Evolutionary conservation across 2,888 invertebrate species (phyloP).

Genomic region (Hypolimnas misippus): DNA sequence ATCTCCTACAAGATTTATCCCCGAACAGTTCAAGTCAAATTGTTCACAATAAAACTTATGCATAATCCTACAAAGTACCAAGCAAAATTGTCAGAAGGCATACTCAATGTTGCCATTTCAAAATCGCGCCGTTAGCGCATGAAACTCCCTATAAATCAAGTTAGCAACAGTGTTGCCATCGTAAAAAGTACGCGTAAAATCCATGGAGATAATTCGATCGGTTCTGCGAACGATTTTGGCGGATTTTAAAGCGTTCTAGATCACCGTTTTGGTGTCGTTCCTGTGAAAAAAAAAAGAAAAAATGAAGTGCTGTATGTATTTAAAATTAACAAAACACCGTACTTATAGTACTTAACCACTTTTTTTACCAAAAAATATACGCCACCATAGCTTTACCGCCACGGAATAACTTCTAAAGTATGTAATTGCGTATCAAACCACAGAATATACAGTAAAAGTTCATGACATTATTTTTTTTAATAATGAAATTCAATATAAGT

Average conservation of each 20-base stretch:
- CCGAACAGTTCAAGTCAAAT: slow-evolving; percentile 16
- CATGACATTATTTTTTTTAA: too few relatives aligned
- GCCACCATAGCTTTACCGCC: too few relatives aligned
- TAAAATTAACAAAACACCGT: not conserved
- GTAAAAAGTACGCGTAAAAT: slow-evolving; percentile 63
- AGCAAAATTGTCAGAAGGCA: slow-evolving; percentile 43
- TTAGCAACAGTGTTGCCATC: slow-evolving; percentile 59
- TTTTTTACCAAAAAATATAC: too few relatives aligned
- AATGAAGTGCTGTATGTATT: not conserved
- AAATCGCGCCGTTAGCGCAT: slow-evolving; percentile 52
- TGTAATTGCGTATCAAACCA: too few relatives aligned
- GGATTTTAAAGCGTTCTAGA: slow-evolving; percentile 22
- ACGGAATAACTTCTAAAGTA: too few relatives aligned
- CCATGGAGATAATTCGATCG: slow-evolving; percentile 72
- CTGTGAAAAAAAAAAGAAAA: not conserved
- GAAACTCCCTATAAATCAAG: slow-evolving; percentile 58
- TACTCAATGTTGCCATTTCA: slow-evolving; percentile 62
- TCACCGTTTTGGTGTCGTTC: not conserved
- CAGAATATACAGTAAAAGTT: too few relatives aligned
- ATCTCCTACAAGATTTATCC: slow-evolving; percentile 2
- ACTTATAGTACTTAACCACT: not conserved
- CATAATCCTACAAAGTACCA: slow-evolving; percentile 44
- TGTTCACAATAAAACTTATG: slow-evolving; percentile 36
- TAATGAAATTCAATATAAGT: too few relatives aligned
- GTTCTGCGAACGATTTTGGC: slow-evolving; percentile 63